Percentiles rank a stretch among this genome's conserved stretches.
Conservation (phyloP, 2,797 vertebrate species). For the Allobates femoralis region DNA sequence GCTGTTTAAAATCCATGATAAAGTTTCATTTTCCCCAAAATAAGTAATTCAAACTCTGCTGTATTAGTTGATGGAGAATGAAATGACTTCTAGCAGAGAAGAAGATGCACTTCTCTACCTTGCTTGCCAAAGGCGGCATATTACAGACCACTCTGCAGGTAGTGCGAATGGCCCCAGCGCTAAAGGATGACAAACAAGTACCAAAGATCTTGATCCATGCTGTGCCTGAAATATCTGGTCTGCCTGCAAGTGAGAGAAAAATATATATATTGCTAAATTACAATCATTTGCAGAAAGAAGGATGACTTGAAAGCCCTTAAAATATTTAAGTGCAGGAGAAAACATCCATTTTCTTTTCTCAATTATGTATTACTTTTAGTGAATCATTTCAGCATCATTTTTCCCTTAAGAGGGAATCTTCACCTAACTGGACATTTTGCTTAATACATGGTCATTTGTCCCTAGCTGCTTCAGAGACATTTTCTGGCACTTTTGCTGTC, state of each 20-base stretch:
- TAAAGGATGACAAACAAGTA: background rate
- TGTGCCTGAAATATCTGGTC: slow-evolving; percentile 31
- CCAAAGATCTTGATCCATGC: background rate
- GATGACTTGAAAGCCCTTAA: slow-evolving; percentile 53
- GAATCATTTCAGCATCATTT: slow-evolving; percentile 58
- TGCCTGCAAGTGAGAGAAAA: slow-evolving; percentile 16
- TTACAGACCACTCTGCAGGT: slow-evolving; percentile 3
- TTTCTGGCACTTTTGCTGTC: slow-evolving; percentile 43
- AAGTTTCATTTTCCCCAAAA: background rate
- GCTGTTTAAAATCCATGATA: background rate
- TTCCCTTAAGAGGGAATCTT: slow-evolving; percentile 46
- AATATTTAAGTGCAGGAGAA: slow-evolving; percentile 56
- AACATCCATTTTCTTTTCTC: slow-evolving; percentile 57
- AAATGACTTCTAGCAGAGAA: background rate
- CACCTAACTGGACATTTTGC: slow-evolving; percentile 56
- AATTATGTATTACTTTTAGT: slow-evolving; percentile 62
- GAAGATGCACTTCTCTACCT: background rate
- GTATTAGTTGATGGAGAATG: background rate
- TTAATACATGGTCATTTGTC: slow-evolving; percentile 60
- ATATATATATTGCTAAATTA: slow-evolving; percentile 51
- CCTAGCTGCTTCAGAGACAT: slow-evolving; percentile 38
- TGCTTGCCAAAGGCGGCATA: background rate
- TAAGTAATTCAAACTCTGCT: background rate
- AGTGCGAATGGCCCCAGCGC: background rate
- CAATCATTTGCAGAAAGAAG: slow-evolving; percentile 54